Percentiles rank a stretch among this genome's conserved stretches.
These are phyloP conservation scores for Eubasilissa regina DNA, from an alignment of 1,140 invertebrate genomes.

Conservation along the genomic window DNA sequence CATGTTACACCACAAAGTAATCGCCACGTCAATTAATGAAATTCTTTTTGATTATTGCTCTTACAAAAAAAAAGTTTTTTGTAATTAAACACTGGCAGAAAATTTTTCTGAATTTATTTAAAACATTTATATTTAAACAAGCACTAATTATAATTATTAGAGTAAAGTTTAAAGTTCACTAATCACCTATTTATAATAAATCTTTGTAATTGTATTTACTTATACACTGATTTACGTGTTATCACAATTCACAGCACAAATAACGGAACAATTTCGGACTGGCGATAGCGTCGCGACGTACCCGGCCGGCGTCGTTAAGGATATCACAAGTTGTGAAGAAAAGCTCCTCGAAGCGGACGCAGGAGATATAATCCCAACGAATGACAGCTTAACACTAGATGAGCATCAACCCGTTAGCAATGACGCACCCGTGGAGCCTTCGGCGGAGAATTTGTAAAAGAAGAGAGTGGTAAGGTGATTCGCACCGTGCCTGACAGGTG, in stretches of 20 bases:
- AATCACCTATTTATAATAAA: too few species aligned
- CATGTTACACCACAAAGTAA: too few species aligned
- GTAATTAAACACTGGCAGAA: too few species aligned
- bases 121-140: too few species aligned
- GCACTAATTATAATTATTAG: too few species aligned
- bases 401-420: constrained; percentile 19
- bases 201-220: too few species aligned
- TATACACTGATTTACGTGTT: not conserved
- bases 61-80: too few species aligned
- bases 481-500: constrained; percentile 21
- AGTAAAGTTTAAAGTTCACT: too few species aligned
- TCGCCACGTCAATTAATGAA: too few species aligned
- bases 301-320: constrained; percentile 12
- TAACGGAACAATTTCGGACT: not conserved
- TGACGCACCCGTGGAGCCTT: constrained; percentile 20
- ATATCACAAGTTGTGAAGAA: not conserved
- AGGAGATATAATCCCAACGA: constrained; percentile 43
- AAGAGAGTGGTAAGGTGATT: constrained; percentile 40
- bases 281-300: constrained; percentile 37
- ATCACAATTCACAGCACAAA: not conserved
- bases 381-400: constrained; percentile 45
- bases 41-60: too few species aligned
- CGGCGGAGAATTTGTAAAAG: constrained; percentile 16
- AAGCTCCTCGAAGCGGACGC: constrained; percentile 1
- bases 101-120: too few species aligned